Conservation (phyloP, 2,797 vertebrate species). For the Phataginus tricuspis region DNA sequence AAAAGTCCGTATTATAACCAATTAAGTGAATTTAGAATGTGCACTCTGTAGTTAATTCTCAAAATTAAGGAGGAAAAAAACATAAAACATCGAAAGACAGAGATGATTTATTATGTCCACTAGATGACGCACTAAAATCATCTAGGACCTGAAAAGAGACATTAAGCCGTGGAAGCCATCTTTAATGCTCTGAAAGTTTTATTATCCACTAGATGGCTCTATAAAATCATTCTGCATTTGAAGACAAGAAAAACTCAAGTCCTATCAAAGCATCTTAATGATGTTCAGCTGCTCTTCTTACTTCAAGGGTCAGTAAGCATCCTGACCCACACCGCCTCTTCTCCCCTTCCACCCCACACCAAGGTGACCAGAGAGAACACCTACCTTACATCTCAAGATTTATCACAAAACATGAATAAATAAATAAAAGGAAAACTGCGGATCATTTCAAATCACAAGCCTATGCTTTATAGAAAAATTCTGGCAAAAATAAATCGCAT, state of each 20-base stretch:
- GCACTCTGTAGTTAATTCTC: background rate
- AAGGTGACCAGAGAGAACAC: background rate
- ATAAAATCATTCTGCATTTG: constrained; percentile 60
- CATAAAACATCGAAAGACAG: background rate
- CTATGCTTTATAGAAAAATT: background rate
- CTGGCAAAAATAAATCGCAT: background rate
- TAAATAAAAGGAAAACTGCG: background rate
- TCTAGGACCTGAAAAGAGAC: background rate
- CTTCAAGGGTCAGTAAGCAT: background rate
- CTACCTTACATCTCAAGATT: background rate
- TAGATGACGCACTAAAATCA: constrained; percentile 81
- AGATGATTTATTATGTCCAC: constrained; percentile 53
- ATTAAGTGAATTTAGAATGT: background rate
- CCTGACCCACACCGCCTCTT: background rate
- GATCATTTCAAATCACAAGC: background rate
- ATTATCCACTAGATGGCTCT: constrained; percentile 78
- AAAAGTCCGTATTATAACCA: background rate
- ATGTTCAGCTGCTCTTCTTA: background rate
- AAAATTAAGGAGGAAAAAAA: background rate
- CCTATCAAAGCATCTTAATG: background rate
- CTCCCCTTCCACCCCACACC: too few relatives aligned
- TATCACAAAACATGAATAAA: background rate
- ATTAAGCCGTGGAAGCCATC: background rate
- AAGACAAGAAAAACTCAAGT: constrained; percentile 15
- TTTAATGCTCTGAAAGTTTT: background rate